phyloP scores from a whole-genome alignment of 2,888 invertebrate species.

The Aporophyla nigra region DNA sequence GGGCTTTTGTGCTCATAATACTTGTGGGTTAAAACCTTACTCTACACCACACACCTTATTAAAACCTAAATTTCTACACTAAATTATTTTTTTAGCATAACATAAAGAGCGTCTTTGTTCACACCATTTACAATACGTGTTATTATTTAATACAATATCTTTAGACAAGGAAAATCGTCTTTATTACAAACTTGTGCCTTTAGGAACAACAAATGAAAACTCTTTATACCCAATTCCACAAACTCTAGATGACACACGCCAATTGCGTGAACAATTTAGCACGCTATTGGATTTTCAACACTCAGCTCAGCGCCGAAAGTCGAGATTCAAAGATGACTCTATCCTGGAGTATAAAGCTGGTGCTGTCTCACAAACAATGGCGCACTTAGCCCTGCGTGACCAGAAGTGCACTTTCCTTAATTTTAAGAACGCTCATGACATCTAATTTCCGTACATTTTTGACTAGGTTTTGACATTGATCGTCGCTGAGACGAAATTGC shows the following conservation, averaged over 20 bases:
- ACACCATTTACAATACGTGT: conserved; percentile 37
- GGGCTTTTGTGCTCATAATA: conserved; percentile 7
- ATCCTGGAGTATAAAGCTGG: background rate
- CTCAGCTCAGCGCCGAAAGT: background rate
- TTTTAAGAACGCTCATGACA: too few relatives aligned
- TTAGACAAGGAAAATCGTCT: conserved; percentile 9
- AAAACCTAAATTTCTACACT: conserved; percentile 1
- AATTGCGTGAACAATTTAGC: background rate
- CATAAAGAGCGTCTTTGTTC: conserved; percentile 24
- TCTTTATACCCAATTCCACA: background rate
- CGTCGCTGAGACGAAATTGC: too few relatives aligned
- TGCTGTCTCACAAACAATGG: background rate
- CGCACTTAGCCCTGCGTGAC: too few relatives aligned
- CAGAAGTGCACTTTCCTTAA: too few relatives aligned
- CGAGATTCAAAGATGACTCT: background rate
- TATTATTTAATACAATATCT: conserved; percentile 12
- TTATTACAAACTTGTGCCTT: conserved; percentile 52
- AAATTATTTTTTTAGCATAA: conserved; percentile 35
- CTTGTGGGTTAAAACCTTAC: background rate
- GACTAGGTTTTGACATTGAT: too few relatives aligned
- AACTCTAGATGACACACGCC: background rate
- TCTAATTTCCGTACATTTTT: too few relatives aligned
- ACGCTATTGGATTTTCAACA: conserved; percentile 2
- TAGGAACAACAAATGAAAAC: conserved; percentile 46
- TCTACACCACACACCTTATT: background rate